Base-by-base conservation (phyloP, 1,140 invertebrate species). In the Cardiocondyla obscurior region DNA sequence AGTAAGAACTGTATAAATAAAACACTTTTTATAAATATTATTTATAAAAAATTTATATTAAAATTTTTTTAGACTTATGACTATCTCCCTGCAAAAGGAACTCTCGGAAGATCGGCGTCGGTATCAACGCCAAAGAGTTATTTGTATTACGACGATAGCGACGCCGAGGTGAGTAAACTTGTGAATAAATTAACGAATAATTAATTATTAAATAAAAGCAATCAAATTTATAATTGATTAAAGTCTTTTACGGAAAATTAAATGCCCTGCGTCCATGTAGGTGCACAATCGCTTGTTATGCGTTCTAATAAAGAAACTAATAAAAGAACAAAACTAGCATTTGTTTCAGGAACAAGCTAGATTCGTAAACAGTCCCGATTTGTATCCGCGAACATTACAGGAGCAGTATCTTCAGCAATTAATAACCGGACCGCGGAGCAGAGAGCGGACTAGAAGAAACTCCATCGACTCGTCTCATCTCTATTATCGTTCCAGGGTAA, bases 1-100 rank as follows among this genome's bases (percentile, higher is more conserved):
- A 95, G 97, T 98, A 95, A 94, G 90, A 85, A 10, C 39, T 57
- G 22, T 60, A 14, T 53, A 25, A 42, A 42, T 55, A 33, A 12
- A 3, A 65, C 8, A 49, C n/a, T 49, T 49, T 22, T 49, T 22
- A 33, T 14, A 62, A 14, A 46, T 44, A 12, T 64, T 51, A n/a
- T n/a, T n/a, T n/a, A n/a, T n/a, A n/a, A n/a, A 5, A 62, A 76
- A 64, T 19, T 64, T 25, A 22, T 49, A 49, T 51, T 22, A 33
- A 70, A 58, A 42, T 64, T 42, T 91, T n/a, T 90, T 39, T 77
- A 94, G 93, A 94, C 93, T 0, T 94, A 94, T 55, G 93, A 94
- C 51, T 90, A 85, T 25, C 85, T 88, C 28, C 85, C 88, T 46
- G 25, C 76, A 2, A 85, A 82, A 69, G 79, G 85, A 7, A 88